A percentile compares a stretch with the other conserved stretches of the same genome.
phyloP scores from a whole-genome alignment of 2,113 vertebrate species.

The Merops nubicus region DNA sequence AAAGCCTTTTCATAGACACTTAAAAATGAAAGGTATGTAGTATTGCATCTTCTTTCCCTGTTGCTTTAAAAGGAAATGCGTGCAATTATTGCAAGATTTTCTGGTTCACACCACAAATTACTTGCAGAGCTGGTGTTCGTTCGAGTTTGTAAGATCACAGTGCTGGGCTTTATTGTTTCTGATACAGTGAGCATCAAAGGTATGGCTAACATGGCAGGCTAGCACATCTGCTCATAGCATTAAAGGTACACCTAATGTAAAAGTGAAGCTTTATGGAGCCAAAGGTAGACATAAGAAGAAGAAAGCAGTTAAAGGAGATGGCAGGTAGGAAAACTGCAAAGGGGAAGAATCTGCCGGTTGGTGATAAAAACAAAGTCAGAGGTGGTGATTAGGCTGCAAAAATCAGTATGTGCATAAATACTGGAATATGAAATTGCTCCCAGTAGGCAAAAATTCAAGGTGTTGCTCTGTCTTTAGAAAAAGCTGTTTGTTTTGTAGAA shows the following conservation, averaged over 20 bases:
- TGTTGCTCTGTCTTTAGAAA: background rate
- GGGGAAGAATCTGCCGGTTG: background rate
- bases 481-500: background rate
- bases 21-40: background rate
- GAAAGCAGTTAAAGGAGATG: background rate
- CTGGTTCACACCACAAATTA: background rate
- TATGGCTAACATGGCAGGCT: background rate
- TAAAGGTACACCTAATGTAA: background rate
- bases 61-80: background rate
- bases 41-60: background rate
- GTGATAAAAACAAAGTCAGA: background rate
- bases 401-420: background rate
- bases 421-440: background rate
- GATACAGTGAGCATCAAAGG: constrained; percentile 27
- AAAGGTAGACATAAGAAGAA: background rate
- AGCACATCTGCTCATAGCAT: background rate
- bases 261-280: background rate
- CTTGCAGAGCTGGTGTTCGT: background rate
- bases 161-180: constrained; percentile 49
- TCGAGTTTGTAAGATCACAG: background rate
- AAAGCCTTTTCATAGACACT: background rate
- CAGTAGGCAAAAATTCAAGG: background rate
- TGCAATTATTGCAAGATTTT: background rate
- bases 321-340: background rate
- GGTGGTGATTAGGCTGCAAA: background rate